phyloP scores from a whole-genome alignment of 2,797 vertebrate genomes.

The Myotis planiceps region DNA sequence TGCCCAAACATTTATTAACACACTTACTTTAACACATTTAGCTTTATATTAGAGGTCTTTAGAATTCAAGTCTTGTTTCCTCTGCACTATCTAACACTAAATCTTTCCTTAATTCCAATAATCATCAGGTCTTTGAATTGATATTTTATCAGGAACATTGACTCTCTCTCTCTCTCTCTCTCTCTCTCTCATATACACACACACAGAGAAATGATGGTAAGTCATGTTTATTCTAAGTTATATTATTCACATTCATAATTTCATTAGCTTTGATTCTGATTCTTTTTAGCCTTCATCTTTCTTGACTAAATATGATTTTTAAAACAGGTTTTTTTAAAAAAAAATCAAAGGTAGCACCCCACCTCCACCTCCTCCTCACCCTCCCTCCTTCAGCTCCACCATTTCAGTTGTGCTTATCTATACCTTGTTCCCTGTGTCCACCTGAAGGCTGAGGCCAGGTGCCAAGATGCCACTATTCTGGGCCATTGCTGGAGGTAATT shows the following conservation, averaged over 20 bases:
- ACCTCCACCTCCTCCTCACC: fast-evolving
- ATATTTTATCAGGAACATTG: constrained; percentile 35
- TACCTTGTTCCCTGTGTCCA: not conserved
- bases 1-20: constrained; percentile 21
- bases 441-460: not conserved
- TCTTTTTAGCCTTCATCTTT: not conserved
- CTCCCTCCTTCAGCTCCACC: fast-evolving
- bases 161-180: not conserved
- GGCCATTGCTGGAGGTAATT: not conserved
- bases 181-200: too few relatives aligned
- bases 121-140: constrained; percentile 31
- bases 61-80: not conserved
- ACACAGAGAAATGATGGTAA: not conserved
- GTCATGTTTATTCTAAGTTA: not conserved
- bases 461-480: not conserved
- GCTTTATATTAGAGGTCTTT: not conserved
- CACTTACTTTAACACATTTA: not conserved
- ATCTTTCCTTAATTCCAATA: constrained; percentile 18
- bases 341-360: not conserved
- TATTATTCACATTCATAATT: not conserved
- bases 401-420: not conserved
- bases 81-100: not conserved
- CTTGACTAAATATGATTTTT: not conserved
- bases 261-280: not conserved
- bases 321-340: not conserved